Evolutionary conservation across 2,113 vertebrate species (phyloP).

Genomic region (Elephas maximus): DNA sequence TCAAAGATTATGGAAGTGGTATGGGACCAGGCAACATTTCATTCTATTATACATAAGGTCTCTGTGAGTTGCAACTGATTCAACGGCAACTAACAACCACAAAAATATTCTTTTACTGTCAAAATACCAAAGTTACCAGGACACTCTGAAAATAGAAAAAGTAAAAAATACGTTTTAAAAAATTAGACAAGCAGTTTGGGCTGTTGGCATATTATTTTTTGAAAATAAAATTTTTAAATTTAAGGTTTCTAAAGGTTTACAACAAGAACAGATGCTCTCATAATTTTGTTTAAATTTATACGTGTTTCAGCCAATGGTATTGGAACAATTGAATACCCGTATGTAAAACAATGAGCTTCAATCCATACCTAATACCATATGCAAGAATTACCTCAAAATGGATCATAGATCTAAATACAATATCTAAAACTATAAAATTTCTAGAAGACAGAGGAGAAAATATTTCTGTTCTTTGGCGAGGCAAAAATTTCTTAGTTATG

Average conservation of each 20-base stretch:
- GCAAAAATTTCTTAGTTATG: not conserved
- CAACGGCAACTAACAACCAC: not conserved
- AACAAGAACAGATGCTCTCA: not conserved
- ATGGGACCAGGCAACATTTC: not conserved
- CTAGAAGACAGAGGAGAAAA: not conserved
- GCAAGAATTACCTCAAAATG: not conserved
- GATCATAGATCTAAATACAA: not conserved
- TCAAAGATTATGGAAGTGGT: not conserved
- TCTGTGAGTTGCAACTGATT: not conserved
- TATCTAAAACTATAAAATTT: slow-evolving; percentile 10
- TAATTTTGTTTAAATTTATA: slow-evolving; percentile 36
- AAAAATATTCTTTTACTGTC: slow-evolving; percentile 29
- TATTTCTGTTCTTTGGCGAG: not conserved
- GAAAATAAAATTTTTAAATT: slow-evolving; percentile 16
- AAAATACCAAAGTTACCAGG: slow-evolving; percentile 55
- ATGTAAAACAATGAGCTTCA: slow-evolving; percentile 15
- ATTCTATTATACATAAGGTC: not conserved
- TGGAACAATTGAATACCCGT: no score
- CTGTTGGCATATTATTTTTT: slow-evolving; percentile 5
- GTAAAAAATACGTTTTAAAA: slow-evolving; percentile 7
- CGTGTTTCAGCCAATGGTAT: not conserved
- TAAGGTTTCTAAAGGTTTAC: not conserved
- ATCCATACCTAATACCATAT: not conserved
- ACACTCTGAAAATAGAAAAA: not conserved
- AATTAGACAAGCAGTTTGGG: not conserved